phyloP scores from a whole-genome alignment of 2,113 vertebrate genomes.

The Apus apus region DNA sequence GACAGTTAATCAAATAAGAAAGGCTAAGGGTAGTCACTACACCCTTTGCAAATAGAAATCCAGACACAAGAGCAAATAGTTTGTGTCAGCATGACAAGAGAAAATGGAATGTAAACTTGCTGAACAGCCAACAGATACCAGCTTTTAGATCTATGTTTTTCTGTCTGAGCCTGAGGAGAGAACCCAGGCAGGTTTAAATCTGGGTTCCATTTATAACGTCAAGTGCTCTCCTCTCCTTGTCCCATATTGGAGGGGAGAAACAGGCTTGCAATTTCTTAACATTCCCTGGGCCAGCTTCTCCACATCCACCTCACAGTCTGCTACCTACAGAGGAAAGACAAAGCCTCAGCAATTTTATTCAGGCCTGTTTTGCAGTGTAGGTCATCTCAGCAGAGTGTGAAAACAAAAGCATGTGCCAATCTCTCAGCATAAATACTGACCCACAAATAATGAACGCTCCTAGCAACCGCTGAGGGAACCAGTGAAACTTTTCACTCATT shows the following conservation, averaged over 20 bases:
- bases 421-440: slow-evolving; percentile 13
- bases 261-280: not conserved
- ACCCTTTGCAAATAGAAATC: slow-evolving; percentile 28
- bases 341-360: slow-evolving; percentile 22
- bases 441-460: not conserved
- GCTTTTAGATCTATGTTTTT: not conserved
- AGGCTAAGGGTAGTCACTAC: not conserved
- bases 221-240: not conserved
- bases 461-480: not conserved
- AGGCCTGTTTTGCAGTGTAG: not conserved
- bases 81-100: slow-evolving; percentile 24
- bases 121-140: slow-evolving; percentile 1
- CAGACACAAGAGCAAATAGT: slow-evolving; percentile 49
- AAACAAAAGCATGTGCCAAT: slow-evolving; percentile 30
- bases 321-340: slow-evolving; percentile 8
- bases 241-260: not conserved
- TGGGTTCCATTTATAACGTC: not conserved
- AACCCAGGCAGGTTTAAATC: not conserved
- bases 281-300: not conserved
- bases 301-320: not conserved
- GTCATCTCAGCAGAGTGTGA: not conserved
- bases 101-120: slow-evolving; percentile 46
- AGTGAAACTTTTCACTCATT: not conserved
- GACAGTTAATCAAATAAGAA: slow-evolving; percentile 18
- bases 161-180: not conserved